Base-by-base conservation (phyloP, 2,113 vertebrate genomes). In the Corynorhinus townsendii region DNA sequence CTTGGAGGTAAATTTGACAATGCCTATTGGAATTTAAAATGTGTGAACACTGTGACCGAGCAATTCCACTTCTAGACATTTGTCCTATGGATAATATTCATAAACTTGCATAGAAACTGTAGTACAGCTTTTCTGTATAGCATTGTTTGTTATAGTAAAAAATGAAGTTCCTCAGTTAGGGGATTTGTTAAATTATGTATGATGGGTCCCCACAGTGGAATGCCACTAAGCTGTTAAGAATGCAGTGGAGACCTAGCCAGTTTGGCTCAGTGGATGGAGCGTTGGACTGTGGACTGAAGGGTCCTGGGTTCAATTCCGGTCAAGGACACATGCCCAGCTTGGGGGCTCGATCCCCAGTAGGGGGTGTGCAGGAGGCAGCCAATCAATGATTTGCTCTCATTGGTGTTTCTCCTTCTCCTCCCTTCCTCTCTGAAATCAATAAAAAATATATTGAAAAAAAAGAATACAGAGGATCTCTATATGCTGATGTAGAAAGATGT, bases 11-110 rank as follows among this genome's bases (percentile, higher is more conserved):
- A 83, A 91, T 91, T 83, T 87, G 56, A 10, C 40, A 33, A 0
- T 91, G 20, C 71, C 43, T 84, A 2, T 85, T 93, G 66, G 49
- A 85, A 71, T 90, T 80, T 87, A 83, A 76, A 95, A 81, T 87
- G 47, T 71, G 4, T 19, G 8, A 95, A n/a, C 16, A 10, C 33
- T 75, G 17, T 90, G 40, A 82, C 59, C n/a, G 16, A 86, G 38
- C 43, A 72, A 8, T 90, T 93, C 59, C 9, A 81, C 33, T 79
- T 77, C 12, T 89, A 86, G 69, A 83, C 86, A 83, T 91, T 30
- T 86, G 30, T 47, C 38, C 10, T 76, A 49, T n/a, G 54, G 75
- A 54, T 56, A 54, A 54, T 43, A 79, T 79, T 73, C 30, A 89
- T 89, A 47, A 1, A 69, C 40, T 91, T 94, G 54, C 28, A 38